Evolutionary conservation across 2,113 vertebrate species (phyloP), one percentile per base, ranked within the genome.

Genomic region (Progne subis): DNA sequence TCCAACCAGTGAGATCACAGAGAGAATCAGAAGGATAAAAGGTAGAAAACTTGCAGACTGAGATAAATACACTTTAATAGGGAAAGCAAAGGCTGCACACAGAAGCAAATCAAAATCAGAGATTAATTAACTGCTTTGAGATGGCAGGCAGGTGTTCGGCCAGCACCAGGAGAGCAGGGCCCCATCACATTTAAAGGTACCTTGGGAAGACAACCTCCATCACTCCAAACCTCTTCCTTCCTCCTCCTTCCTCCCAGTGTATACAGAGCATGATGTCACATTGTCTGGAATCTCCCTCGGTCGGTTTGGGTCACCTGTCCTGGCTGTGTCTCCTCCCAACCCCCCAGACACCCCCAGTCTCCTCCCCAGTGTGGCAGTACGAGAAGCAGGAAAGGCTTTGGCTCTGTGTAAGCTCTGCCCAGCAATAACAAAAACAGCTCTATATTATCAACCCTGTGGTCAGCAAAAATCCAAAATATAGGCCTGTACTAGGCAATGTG

Each of bases 311-410:
- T 75, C 77, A 67, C 37, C 37, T 60, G 28, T 60, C 39, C 46
- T 6, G 53, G 52, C 23, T 52, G 39, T 46, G 53, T 9, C 28
- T 20, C 19, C 39, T 60, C 18, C 37, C 28, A 67, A 0, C 4
- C 12, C 9, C 9, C 8, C 31, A 46, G 29, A 23, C 60, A 74
- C 8, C 2, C 26, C 21, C 37, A n/a, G 32, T 11, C 12, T 46
- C 46, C 28, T 46, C 1, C 3, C 12, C 55, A 61, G 12, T 2
- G 7, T 6, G 18, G 23, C 41, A 37, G 12, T 2, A 14, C 0
- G 1, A 67, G 3, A 39, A 65, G 18, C 12, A 65, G 52, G 6
- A 28, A 50, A n/a, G 12, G 18, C 4, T 15, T 46, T n/a, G 60
- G 44, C 18, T 67, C 32, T 67, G 44, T 52, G 52, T 14, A 29